Base-by-base conservation (phyloP, 2,888 invertebrate genomes). In the Oligia strigilis region DNA sequence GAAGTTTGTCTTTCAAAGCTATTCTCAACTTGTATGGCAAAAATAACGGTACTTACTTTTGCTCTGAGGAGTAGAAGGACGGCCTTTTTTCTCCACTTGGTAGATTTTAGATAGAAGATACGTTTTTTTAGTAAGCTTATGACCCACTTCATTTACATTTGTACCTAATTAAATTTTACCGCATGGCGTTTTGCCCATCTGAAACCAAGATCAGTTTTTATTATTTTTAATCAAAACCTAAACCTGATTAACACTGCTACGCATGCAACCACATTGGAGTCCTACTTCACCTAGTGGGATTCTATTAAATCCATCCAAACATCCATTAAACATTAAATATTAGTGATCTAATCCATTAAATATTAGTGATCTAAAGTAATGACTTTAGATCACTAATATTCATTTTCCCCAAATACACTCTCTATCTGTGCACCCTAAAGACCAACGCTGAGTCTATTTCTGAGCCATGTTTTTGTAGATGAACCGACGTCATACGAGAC, bases 401-500 rank as follows among this genome's bases (percentile, higher is more conserved):
- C 0, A 4, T 60, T 65, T 67, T 65, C n/a, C 40, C 43, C 52
- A 71, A 86, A 77, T 8, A 46, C 82, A 40, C 13, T 29, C 29
- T 29, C 29, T 72, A 72, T 60, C 60, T 58, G n/a, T 69, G 64
- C 72, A 58, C 46, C 58, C 29, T 46, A 70, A 49, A 84, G 87
- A 75, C 85, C 85, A 80, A 84, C 77, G 81, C 85, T 29, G 64
- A 69, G 85, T 84, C 58, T 87, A 87, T 87, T 87, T 84, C 60
- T 70, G 60, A 71, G 46, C 29, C 49, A 60, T 4, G 46, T 75
- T 75, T 71, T 65, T 81, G 75, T 77, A 81, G 65, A 66, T 66
- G 62, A 62, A 72, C 55, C 55, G 64, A 77, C 74, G 64, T 72
- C 71, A 60, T 49, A 75, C 23, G 60, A 49, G 64, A 49, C 72